phyloP scores from a whole-genome alignment of 2,113 vertebrate genomes.

The Nanorana parkeri region DNA sequence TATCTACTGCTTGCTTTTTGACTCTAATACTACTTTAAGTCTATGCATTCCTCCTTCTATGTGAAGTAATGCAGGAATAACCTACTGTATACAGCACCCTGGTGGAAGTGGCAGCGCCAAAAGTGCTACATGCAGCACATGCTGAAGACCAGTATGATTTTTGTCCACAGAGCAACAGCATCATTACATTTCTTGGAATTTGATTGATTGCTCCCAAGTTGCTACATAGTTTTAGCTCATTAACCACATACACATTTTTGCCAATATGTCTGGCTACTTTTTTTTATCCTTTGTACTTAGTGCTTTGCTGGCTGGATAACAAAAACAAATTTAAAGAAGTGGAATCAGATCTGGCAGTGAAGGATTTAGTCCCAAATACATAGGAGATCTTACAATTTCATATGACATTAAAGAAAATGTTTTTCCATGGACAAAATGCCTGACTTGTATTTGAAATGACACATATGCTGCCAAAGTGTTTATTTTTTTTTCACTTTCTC shows the following conservation, averaged over 20 bases:
- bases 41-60: too few species aligned
- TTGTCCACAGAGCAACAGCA: conserved; percentile 64
- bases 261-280: conserved; percentile 73
- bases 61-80: too few species aligned
- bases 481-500: conserved; percentile 60
- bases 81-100: too few species aligned
- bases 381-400: conserved; percentile 78
- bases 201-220: conserved; percentile 75
- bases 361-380: conserved; percentile 74
- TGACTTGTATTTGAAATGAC: conserved; percentile 68
- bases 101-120: background rate
- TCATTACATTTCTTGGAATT: conserved; percentile 69
- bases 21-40: too few species aligned
- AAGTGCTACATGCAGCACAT: background rate
- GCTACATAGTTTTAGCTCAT: conserved; percentile 76
- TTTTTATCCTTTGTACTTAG: conserved; percentile 72
- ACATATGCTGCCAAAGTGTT: conserved; percentile 62
- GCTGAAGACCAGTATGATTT: conserved; percentile 1
- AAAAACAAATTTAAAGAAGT: conserved; percentile 73
- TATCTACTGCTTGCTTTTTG: too few species aligned
- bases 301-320: conserved; percentile 71
- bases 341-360: conserved; percentile 78
- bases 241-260: conserved; percentile 74
- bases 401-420: conserved; percentile 73
- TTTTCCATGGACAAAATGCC: conserved; percentile 65